A percentile compares a stretch with the other conserved stretches of the same genome.
Evolutionary conservation across 2,113 vertebrate genomes (phyloP).

Genomic region (Oceanites oceanicus): DNA sequence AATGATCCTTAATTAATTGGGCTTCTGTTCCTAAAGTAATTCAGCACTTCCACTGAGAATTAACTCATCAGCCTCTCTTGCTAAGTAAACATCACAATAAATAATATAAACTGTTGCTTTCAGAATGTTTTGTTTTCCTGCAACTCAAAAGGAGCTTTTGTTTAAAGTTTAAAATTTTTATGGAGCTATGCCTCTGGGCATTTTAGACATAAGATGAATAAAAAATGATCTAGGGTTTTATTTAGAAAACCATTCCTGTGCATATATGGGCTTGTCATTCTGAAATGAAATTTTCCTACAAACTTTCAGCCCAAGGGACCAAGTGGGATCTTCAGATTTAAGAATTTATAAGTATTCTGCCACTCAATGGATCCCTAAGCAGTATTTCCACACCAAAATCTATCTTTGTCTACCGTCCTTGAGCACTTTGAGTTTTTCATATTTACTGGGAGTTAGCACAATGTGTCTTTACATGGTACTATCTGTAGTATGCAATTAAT

Average conservation of each 20-base stretch:
- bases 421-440: background rate
- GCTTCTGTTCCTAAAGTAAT: slow-evolving; percentile 42
- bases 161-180: slow-evolving; percentile 54
- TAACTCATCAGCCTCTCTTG: slow-evolving; percentile 23
- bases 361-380: background rate
- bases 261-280: slow-evolving; percentile 17
- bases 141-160: slow-evolving; percentile 24
- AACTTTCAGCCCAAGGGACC: background rate
- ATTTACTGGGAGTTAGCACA: background rate
- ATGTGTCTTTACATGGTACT: background rate
- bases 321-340: slow-evolving; percentile 9
- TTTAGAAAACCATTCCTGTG: slow-evolving; percentile 23
- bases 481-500: background rate
- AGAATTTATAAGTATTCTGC: slow-evolving; percentile 28
- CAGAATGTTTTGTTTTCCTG: slow-evolving; percentile 23
- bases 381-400: background rate
- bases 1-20: slow-evolving; percentile 48
- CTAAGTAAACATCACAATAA: slow-evolving; percentile 38
- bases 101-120: slow-evolving; percentile 47
- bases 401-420: background rate
- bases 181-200: slow-evolving; percentile 36
- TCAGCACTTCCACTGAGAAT: slow-evolving; percentile 29
- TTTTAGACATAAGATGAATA: slow-evolving; percentile 42
- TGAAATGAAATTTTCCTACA: slow-evolving; percentile 40
- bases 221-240: slow-evolving; percentile 42